Conservation (phyloP, 2,797 vertebrate genomes). For the Adelosebastes latens region DNA sequence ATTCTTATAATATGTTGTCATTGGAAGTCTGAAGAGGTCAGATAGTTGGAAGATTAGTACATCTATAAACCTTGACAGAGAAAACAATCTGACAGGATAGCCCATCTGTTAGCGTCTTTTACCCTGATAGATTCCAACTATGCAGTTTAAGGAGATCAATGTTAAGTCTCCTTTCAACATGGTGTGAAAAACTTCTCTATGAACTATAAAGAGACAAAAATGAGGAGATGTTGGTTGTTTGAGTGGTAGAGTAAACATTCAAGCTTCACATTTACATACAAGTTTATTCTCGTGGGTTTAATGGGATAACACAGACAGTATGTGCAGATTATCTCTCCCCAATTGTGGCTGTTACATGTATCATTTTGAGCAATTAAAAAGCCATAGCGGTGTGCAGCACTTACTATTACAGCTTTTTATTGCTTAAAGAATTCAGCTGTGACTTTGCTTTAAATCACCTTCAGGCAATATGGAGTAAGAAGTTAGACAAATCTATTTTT, state of each 20-base stretch:
- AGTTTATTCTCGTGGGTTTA: neutral
- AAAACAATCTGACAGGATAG: neutral
- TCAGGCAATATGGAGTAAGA: neutral
- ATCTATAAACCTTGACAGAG: neutral
- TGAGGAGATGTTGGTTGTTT: neutral
- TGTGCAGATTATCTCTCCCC: neutral
- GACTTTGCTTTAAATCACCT: neutral
- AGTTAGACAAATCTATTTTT: neutral
- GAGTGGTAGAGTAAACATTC: neutral
- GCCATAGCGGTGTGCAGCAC: neutral
- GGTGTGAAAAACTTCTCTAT: neutral
- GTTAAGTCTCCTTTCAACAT: slow-evolving; percentile 12
- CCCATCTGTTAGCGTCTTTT: neutral
- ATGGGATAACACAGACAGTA: neutral
- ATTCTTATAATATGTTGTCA: neutral
- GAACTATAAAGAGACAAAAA: neutral
- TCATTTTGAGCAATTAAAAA: neutral
- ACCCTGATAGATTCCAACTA: neutral
- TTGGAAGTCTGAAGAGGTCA: neutral
- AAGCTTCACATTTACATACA: neutral
- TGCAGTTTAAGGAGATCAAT: neutral
- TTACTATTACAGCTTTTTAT: neutral
- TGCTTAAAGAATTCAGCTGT: neutral
- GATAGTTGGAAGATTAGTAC: neutral
- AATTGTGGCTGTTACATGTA: neutral